phyloP scores from a whole-genome alignment of 2,797 vertebrate species.

The Danio tinwini region DNA sequence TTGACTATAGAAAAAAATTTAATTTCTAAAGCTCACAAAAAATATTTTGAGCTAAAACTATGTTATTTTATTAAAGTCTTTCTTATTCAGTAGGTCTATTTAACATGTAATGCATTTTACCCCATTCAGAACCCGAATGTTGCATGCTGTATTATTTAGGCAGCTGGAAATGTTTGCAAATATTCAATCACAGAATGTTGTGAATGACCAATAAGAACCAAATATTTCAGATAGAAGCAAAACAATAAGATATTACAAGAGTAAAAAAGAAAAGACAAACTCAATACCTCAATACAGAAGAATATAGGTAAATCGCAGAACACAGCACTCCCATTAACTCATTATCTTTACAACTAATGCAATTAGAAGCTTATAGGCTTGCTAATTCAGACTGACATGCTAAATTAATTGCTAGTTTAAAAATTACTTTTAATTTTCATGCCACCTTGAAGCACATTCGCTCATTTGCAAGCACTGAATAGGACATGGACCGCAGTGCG shows the following conservation, averaged over 20 bases:
- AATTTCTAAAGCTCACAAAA: no score
- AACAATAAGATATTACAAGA: background rate
- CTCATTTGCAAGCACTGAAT: background rate
- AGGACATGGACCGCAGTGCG: background rate
- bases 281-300: background rate
- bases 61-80: no score
- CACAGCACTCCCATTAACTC: constrained; percentile 1
- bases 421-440: constrained; percentile 57
- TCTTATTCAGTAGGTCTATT: no score
- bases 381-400: constrained; percentile 68
- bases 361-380: constrained; percentile 66
- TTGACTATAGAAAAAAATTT: no score
- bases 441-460: constrained; percentile 59
- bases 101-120: no score
- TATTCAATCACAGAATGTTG: background rate
- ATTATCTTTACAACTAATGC: constrained; percentile 29
- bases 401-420: constrained; percentile 57
- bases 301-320: constrained; percentile 12
- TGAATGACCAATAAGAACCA: background rate
- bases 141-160: no score
- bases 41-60: no score
- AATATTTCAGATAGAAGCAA: background rate
- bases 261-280: background rate
- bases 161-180: background rate
- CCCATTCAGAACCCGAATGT: no score